phyloP scores from a whole-genome alignment of 2,113 vertebrate species.

The Spermophilus dauricus region DNA sequence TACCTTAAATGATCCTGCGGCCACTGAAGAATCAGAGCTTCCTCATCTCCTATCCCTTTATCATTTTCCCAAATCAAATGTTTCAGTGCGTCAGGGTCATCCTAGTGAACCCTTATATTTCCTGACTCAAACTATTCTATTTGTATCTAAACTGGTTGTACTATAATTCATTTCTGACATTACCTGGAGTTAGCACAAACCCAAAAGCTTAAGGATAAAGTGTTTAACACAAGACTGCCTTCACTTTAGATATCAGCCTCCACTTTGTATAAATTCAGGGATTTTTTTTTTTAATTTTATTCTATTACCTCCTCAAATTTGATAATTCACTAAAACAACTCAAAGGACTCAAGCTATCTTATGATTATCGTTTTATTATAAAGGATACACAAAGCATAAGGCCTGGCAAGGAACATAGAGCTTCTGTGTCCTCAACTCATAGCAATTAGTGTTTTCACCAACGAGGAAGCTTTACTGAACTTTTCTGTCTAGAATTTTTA shows the following conservation, averaged over 20 bases:
- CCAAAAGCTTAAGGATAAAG: background rate
- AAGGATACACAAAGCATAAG: background rate
- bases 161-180: background rate
- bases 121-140: background rate
- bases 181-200: background rate
- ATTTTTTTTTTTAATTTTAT: no score
- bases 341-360: background rate
- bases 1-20: background rate
- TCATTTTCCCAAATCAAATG: background rate
- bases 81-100: background rate
- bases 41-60: background rate
- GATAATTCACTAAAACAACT: background rate
- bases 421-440: background rate
- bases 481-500: background rate
- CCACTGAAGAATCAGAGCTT: background rate
- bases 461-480: background rate
- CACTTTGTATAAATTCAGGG: background rate
- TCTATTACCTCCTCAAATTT: background rate
- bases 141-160: background rate
- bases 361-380: background rate
- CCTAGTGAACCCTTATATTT: background rate
- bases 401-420: background rate
- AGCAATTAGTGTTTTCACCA: background rate
- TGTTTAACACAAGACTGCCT: background rate
- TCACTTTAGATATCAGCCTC: background rate